A percentile compares a stretch with the other conserved stretches of the same genome.
phyloP scores from a whole-genome alignment of 2,797 vertebrate genomes.

The Callimico goeldii region DNA sequence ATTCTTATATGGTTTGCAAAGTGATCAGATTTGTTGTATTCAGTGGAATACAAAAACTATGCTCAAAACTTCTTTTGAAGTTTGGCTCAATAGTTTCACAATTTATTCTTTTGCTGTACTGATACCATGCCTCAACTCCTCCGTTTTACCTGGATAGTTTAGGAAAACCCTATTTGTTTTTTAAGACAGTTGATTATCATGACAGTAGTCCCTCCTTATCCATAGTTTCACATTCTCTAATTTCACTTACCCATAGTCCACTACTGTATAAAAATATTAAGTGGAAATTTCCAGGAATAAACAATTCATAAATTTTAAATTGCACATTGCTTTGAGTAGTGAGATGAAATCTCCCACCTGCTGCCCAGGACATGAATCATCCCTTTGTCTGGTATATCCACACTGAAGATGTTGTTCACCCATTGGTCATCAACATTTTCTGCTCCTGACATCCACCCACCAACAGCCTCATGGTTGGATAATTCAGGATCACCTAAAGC shows the following conservation, averaged over 20 bases:
- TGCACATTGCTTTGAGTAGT: neutral
- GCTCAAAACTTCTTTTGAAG: neutral
- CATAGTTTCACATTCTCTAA: neutral
- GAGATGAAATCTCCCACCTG: neutral
- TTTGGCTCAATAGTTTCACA: neutral
- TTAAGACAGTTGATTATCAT: neutral
- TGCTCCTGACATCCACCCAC: neutral
- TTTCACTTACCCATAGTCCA: neutral
- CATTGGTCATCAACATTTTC: neutral
- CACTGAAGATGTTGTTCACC: neutral
- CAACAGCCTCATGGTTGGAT: neutral
- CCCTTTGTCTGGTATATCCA: neutral
- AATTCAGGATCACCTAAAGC: neutral
- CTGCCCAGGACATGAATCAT: neutral
- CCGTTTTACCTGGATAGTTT: neutral
- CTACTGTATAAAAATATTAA: neutral
- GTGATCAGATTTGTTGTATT: neutral
- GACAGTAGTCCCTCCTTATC: neutral
- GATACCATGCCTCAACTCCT: neutral
- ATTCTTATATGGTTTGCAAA: neutral
- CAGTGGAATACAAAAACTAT: neutral
- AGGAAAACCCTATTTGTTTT: neutral
- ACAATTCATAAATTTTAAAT: neutral
- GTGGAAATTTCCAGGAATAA: neutral
- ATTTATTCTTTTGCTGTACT: neutral